Evolutionary conservation across 2,888 invertebrate genomes (phyloP).

Genomic region (Apeira syringaria): DNA sequence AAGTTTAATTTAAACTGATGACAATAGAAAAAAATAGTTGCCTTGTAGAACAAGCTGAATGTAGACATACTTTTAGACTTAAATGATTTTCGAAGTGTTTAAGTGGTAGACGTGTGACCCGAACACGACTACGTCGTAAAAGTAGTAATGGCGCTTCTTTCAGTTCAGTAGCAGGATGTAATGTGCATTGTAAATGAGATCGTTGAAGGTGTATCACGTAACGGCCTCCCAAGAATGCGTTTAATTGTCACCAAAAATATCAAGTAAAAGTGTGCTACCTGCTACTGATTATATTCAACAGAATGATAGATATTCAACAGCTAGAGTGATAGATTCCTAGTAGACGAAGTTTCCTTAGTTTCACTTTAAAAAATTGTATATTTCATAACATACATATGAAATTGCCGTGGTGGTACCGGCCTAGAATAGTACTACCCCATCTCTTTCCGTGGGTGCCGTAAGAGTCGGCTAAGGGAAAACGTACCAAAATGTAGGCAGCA

Average conservation of each 20-base stretch:
- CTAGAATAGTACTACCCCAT: too few species aligned
- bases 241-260: slow-evolving; percentile 42
- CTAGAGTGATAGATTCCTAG: background rate
- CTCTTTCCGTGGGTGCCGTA: too few species aligned
- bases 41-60: slow-evolving; percentile 12
- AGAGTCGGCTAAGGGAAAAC: too few species aligned
- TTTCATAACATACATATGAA: too few species aligned
- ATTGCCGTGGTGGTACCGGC: too few species aligned
- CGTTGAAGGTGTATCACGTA: slow-evolving; percentile 62
- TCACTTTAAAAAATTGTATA: too few species aligned
- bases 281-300: too few species aligned
- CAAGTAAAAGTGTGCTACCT: slow-evolving; percentile 36
- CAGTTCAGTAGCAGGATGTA: slow-evolving; percentile 30
- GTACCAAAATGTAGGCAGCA: too few species aligned
- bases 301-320: too few species aligned
- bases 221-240: slow-evolving; percentile 37
- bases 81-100: slow-evolving; percentile 40
- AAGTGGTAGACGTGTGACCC: slow-evolving; percentile 50
- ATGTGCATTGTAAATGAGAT: slow-evolving; percentile 34
- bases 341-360: too few species aligned
- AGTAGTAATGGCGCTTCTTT: slow-evolving; percentile 49
- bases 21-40: slow-evolving; percentile 11
- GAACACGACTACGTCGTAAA: slow-evolving; percentile 38
- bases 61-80: slow-evolving; percentile 25
- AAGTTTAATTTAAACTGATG: slow-evolving; percentile 12